A percentile compares a stretch with the other conserved stretches of the same genome.
These are phyloP conservation scores for Euplexia lucipara DNA, from an alignment of 2,888 invertebrate species.

Conservation along the genomic window DNA sequence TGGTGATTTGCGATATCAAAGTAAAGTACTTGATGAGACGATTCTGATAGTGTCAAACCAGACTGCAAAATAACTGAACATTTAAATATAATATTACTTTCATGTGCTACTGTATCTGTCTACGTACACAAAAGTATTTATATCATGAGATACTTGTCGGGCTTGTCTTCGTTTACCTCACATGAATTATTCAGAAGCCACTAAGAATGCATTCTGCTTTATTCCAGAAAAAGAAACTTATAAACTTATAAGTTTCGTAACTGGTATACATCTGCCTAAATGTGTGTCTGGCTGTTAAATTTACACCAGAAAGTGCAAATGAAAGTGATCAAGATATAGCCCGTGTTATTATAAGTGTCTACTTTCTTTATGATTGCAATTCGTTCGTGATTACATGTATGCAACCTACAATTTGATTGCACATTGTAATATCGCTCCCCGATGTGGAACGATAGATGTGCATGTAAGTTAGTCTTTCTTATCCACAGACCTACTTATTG, in stretches of 20 bases:
- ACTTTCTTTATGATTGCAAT: constrained; percentile 49
- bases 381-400: constrained; percentile 53
- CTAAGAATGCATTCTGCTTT: constrained; percentile 67
- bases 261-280: constrained; percentile 32
- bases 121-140: constrained; percentile 42
- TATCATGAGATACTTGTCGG: constrained; percentile 62
- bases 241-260: constrained; percentile 37
- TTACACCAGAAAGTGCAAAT: constrained; percentile 14
- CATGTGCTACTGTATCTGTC: constrained; percentile 1
- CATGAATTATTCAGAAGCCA: constrained; percentile 72
- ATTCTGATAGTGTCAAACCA: too few relatives aligned
- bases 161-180: constrained; percentile 66
- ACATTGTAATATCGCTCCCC: constrained; percentile 63
- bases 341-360: constrained; percentile 13
- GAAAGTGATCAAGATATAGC: constrained; percentile 16
- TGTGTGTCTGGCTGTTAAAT: constrained; percentile 9
- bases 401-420: constrained; percentile 64
- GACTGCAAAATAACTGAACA: too few relatives aligned
- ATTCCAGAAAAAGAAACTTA: constrained; percentile 63
- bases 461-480: constrained; percentile 61
- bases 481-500: constrained; percentile 64
- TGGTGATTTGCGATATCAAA: too few relatives aligned
- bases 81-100: background rate
- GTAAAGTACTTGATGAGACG: too few relatives aligned
- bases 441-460: constrained; percentile 61